Conservation (phyloP, 2,113 vertebrate genomes). For the Ovibos moschatus region DNA sequence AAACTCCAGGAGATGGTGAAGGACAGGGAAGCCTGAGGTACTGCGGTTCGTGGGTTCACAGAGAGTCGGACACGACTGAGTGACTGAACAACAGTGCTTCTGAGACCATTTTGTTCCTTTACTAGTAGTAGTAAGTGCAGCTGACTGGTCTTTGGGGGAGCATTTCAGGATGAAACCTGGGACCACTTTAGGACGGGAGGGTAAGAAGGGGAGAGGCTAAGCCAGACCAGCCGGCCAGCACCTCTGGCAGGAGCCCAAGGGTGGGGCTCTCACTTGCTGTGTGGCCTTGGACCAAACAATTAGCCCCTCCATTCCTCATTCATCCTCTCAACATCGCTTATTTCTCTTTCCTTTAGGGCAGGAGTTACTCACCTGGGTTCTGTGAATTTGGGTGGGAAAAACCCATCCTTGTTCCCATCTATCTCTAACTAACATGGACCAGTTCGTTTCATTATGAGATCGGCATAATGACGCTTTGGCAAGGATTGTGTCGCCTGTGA, state of each 20-base stretch:
- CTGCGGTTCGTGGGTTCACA: neutral
- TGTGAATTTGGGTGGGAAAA: neutral
- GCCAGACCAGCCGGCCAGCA: rapidly evolving
- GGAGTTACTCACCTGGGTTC: neutral
- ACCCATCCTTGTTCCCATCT: no score
- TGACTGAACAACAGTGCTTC: neutral
- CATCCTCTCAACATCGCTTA: rapidly evolving
- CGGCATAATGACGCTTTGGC: rapidly evolving
- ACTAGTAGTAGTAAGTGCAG: rapidly evolving
- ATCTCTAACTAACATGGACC: rapidly evolving
- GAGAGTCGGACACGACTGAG: neutral
- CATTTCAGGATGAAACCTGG: neutral
- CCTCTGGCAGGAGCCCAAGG: rapidly evolving
- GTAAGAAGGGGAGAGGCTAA: no score
- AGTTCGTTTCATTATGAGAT: neutral
- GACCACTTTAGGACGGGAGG: neutral
- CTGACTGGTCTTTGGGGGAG: neutral
- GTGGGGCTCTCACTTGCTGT: neutral
- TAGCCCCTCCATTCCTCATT: neutral
- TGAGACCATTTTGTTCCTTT: no score
- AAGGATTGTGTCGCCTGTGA: rapidly evolving
- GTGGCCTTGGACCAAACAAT: neutral
- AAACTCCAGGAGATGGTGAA: neutral
- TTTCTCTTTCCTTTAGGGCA: neutral
- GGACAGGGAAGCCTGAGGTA: neutral